Percentiles rank a stretch among this genome's conserved stretches.
Conservation (phyloP, 2,888 invertebrate species). For the Unio pictorum region DNA sequence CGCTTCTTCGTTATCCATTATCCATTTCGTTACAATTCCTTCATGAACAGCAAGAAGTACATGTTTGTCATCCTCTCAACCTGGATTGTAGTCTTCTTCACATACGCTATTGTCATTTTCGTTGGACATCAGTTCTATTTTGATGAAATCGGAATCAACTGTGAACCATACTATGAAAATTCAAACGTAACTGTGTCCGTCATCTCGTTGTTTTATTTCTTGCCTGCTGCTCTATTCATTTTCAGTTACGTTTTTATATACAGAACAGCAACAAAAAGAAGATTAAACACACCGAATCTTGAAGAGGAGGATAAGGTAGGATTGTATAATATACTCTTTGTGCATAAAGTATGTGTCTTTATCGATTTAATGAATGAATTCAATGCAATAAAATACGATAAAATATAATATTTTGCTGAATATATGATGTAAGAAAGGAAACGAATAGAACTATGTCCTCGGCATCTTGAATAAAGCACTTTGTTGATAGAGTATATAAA, state of each 20-base stretch:
- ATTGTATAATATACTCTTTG: too few species aligned
- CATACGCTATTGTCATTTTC: constrained; percentile 34
- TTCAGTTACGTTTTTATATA: constrained; percentile 37
- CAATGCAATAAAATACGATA: too few species aligned
- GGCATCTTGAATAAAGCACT: too few species aligned
- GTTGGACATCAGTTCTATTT: constrained; percentile 36
- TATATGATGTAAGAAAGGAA: too few species aligned
- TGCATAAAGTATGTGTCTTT: too few species aligned
- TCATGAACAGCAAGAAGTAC: constrained; percentile 33
- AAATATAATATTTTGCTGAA: too few species aligned
- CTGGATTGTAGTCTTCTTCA: constrained; percentile 28
- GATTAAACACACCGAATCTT: background rate
- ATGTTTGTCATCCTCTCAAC: constrained; percentile 23
- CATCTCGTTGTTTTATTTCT: constrained; percentile 31
- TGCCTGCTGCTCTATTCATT: constrained; percentile 29
- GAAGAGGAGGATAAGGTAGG: background rate
- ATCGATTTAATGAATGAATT: too few species aligned
- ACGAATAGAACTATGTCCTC: too few species aligned
- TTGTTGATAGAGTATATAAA: too few species aligned
- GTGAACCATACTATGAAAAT: constrained; percentile 40
- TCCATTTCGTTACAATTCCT: constrained; percentile 23
- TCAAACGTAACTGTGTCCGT: constrained; percentile 31
- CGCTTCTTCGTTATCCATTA: constrained; percentile 33
- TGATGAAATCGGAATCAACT: constrained; percentile 39
- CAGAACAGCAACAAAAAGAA: constrained; percentile 14